Evolutionary conservation across 1,140 invertebrate species (phyloP), one percentile per base, ranked within the genome.

Genomic region (Nasonia vitripennis): DNA sequence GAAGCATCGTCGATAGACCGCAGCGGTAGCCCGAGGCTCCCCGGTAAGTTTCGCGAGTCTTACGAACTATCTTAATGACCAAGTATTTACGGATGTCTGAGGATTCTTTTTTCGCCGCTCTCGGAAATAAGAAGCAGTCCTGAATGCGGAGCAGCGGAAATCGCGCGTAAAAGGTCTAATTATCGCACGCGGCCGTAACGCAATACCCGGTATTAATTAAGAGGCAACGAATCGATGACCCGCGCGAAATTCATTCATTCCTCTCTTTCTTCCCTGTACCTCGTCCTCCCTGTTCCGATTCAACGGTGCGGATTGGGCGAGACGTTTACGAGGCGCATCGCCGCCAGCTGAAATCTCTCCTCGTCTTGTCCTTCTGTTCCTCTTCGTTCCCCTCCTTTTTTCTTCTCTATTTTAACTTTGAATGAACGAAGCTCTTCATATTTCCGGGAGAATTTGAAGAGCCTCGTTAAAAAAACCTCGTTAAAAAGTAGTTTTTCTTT

Each of bases 401-500:
- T 14, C 23, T n/a, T 62, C 51, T 4, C 41, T 27, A 48, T 86
- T 51, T 79, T 34, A 78, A 67, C 27, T 78, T 85, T 85, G 84
- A 81, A 81, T 78, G 77, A 81, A 34, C 67, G 45, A 80, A 67
- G n/a, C 34, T 81, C 84, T 77, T 77, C 55, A 85, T 85, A 81
- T 81, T 85, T 81, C 71, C 20, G 5, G 34, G 70, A 78, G 78
- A 85, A 85, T 86, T 82, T 81, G 34, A 83, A 86, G 85, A 78
- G 80, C 45, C 81, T 86, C 80, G 74, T 86, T 86, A 86, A 70
- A 48, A 70, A 77, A 83, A 81, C 78, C 85, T 86, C 80, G 80
- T 86, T 86, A 86, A 86, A 86, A 86, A 83, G 80, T 83, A 78
- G 80, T 86, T 86, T 83, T 82, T 71, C 85, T 70, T 86, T 80